Evolutionary conservation across 2,888 invertebrate genomes (phyloP).

Genomic region (Ethmia dodecea): DNA sequence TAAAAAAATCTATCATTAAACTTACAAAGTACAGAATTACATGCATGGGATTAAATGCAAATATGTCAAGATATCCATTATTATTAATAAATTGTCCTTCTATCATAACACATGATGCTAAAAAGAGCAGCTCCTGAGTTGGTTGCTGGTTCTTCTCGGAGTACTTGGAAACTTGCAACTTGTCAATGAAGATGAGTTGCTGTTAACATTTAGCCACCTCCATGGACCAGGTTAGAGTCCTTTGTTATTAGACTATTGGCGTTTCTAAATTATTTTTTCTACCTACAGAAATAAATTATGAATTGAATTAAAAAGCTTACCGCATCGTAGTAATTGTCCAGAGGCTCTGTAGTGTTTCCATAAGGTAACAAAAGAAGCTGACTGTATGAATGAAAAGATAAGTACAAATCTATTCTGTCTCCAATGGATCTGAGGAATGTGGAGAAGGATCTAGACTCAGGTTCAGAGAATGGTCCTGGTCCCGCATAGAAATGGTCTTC

Average conservation of each 20-base stretch:
- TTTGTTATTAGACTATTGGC: no score
- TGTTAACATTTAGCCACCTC: no score
- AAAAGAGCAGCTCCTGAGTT: no score
- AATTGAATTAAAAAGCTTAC: background rate
- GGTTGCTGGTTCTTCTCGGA: no score
- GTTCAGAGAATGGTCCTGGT: slow-evolving; percentile 82
- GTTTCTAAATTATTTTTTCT: no score
- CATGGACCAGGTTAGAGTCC: no score
- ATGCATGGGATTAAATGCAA: no score
- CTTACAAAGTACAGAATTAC: no score
- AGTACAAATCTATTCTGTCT: slow-evolving; percentile 76
- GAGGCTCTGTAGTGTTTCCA: slow-evolving; percentile 78
- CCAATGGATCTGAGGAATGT: slow-evolving; percentile 69
- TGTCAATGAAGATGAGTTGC: no score
- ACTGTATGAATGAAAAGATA: slow-evolving; percentile 86
- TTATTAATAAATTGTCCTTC: no score
- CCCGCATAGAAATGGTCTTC: slow-evolving; percentile 83
- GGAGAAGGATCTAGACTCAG: slow-evolving; percentile 76
- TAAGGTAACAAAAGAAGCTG: slow-evolving; percentile 84
- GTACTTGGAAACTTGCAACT: slow-evolving; percentile 22
- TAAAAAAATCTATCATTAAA: background rate
- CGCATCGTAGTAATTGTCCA: slow-evolving; percentile 66
- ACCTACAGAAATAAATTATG: background rate
- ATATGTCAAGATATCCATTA: no score
- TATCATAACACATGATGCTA: no score